These are phyloP conservation scores for Bufotes viridis DNA, from an alignment of 2,797 vertebrate species.

Conservation along the genomic window DNA sequence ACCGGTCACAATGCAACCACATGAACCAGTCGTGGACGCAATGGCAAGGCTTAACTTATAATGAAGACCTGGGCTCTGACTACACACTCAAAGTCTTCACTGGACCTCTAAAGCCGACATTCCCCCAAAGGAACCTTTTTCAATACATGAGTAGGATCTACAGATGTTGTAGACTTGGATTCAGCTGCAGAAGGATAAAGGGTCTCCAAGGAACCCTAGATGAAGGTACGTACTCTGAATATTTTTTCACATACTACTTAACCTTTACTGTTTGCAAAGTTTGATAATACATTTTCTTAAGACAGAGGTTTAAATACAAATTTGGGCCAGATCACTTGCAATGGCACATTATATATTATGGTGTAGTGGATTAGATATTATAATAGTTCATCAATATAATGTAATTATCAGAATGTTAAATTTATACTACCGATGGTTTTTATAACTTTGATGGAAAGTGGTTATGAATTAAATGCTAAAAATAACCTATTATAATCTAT, in stretches of 20 bases:
- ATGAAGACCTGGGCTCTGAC: conserved; percentile 48
- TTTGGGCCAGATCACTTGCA: too few species aligned
- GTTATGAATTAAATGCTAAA: background rate
- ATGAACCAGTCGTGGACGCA: conserved; percentile 74
- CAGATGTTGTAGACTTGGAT: conserved; percentile 78
- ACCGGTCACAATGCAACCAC: conserved; percentile 71
- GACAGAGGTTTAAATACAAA: background rate
- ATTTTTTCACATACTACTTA: background rate
- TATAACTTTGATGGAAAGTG: background rate
- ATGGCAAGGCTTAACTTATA: conserved; percentile 44
- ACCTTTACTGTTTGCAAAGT: background rate
- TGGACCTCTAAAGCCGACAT: conserved; percentile 66
- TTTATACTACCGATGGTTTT: background rate
- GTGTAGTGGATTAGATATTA: background rate
- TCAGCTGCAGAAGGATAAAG: conserved; percentile 74
- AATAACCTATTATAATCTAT: background rate
- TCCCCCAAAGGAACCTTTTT: conserved; percentile 77
- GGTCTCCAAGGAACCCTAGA: conserved; percentile 78
- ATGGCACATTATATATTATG: too few species aligned
- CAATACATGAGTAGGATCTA: conserved; percentile 76
- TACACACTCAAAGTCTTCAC: conserved; percentile 66
- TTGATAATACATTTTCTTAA: background rate
- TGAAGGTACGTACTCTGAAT: conserved; percentile 67
- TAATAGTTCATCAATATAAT: background rate
- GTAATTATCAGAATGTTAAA: background rate